Percentiles rank a stretch among this genome's conserved stretches.
Conservation (phyloP, 2,888 invertebrate genomes). For the Hypercompe scribonia region DNA sequence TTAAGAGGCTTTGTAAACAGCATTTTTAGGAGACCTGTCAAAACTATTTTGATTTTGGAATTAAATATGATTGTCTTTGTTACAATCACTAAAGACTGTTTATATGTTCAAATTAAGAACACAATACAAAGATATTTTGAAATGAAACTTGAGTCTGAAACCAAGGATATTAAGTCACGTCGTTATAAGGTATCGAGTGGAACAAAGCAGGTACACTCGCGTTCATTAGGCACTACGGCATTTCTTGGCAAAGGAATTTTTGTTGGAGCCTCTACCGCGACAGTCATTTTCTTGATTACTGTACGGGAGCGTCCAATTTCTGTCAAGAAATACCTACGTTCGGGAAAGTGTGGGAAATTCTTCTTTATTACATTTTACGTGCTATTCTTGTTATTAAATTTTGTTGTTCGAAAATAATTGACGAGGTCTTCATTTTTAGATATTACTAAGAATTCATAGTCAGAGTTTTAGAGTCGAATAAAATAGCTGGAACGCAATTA, state of each 20-base stretch:
- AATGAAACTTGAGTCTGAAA: constrained; percentile 12
- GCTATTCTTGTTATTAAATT: constrained; percentile 20
- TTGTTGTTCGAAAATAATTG: constrained; percentile 21
- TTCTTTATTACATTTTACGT: constrained; percentile 10
- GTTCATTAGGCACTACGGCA: constrained; percentile 50
- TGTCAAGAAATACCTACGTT: constrained; percentile 37
- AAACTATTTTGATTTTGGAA: not conserved
- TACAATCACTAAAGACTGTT: not conserved
- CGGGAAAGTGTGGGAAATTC: constrained; percentile 26
- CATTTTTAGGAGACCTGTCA: not conserved
- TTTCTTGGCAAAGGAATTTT: constrained; percentile 54
- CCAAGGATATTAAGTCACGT: constrained; percentile 36
- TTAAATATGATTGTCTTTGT: not conserved
- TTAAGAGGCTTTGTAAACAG: not conserved
- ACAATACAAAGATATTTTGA: not conserved
- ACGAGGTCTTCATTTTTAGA: constrained; percentile 1
- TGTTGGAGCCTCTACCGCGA: constrained; percentile 37
- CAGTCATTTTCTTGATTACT: constrained; percentile 54
- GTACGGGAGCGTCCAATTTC: constrained; percentile 52
- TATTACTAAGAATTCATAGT: not conserved
- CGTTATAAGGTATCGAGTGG: constrained; percentile 50
- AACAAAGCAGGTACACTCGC: constrained; percentile 53
- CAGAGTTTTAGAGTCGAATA: not conserved
- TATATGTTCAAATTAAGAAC: not conserved
- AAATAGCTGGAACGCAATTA: not conserved